These are phyloP conservation scores for Illadopsis cleaveri DNA, from an alignment of 2,113 vertebrate species.

Conservation along the genomic window DNA sequence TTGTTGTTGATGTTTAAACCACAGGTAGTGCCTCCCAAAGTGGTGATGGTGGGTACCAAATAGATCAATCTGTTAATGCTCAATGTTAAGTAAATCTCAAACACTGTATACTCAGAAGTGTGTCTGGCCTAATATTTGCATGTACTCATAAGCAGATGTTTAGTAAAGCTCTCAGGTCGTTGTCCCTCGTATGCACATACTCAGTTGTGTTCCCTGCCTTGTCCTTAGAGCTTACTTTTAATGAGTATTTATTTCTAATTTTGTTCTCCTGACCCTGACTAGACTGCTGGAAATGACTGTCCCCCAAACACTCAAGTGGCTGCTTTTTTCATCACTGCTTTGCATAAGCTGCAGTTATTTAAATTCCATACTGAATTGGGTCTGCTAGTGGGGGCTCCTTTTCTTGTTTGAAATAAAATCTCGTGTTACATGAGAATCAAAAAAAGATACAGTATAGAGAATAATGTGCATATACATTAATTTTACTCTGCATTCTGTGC, in stretches of 20 bases:
- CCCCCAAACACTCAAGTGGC: neutral
- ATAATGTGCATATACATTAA: rapidly evolving
- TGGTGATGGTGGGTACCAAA: neutral
- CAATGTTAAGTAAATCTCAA: neutral
- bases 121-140: neutral
- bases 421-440: rapidly evolving
- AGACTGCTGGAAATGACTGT: neutral
- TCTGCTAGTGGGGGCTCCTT: neutral
- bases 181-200: neutral
- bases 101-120: neutral
- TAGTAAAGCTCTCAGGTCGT: neutral
- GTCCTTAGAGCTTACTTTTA: neutral
- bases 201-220: neutral
- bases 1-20: neutral
- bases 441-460: rapidly evolving
- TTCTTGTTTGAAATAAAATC: neutral
- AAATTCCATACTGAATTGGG: neutral
- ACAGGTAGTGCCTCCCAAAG: neutral
- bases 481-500: neutral
- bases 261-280: neutral
- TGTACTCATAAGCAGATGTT: neutral
- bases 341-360: neutral
- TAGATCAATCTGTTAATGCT: neutral
- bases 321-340: neutral
- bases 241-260: neutral